These are phyloP conservation scores for Euzophera pinguis DNA, from an alignment of 2,888 invertebrate genomes.

Conservation along the genomic window DNA sequence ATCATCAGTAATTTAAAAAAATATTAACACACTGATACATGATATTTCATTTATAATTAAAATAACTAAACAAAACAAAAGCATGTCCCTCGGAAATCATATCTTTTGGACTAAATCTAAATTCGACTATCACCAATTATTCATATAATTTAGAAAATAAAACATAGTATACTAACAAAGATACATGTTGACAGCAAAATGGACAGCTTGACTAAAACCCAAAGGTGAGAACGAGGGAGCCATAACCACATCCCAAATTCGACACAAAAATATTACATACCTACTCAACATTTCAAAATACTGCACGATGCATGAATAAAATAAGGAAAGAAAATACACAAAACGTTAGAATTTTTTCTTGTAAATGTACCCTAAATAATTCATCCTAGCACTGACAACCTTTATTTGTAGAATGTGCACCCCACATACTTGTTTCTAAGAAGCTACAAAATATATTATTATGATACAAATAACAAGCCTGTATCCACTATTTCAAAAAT, in stretches of 20 bases:
- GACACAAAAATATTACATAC: slow-evolving; percentile 18
- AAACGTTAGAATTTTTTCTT: slow-evolving; percentile 14
- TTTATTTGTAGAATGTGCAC: slow-evolving; percentile 32
- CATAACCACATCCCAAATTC: slow-evolving; percentile 22
- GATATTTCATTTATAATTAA: too few species aligned
- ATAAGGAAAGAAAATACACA: slow-evolving; percentile 16
- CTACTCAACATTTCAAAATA: slow-evolving; percentile 17
- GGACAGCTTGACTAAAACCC: slow-evolving; percentile 51
- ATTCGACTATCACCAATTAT: not conserved
- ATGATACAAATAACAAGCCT: too few species aligned
- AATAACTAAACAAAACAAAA: too few species aligned
- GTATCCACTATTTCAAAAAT: not conserved
- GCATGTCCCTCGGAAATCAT: too few species aligned
- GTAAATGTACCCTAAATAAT: slow-evolving; percentile 13
- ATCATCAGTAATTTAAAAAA: too few species aligned
- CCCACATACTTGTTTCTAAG: slow-evolving; percentile 18
- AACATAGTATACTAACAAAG: slow-evolving; percentile 41
- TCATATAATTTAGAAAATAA: slow-evolving; percentile 12
- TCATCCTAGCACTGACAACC: slow-evolving; percentile 28
- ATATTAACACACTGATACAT: too few species aligned
- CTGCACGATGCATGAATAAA: slow-evolving; percentile 54
- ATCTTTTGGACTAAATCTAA: too few species aligned
- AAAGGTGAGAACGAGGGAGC: slow-evolving; percentile 52
- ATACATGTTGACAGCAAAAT: slow-evolving; percentile 63
- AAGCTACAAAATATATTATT: not conserved